Evolutionary conservation across 2,797 vertebrate species (phyloP).

Genomic region (Ceyx erithaca): DNA sequence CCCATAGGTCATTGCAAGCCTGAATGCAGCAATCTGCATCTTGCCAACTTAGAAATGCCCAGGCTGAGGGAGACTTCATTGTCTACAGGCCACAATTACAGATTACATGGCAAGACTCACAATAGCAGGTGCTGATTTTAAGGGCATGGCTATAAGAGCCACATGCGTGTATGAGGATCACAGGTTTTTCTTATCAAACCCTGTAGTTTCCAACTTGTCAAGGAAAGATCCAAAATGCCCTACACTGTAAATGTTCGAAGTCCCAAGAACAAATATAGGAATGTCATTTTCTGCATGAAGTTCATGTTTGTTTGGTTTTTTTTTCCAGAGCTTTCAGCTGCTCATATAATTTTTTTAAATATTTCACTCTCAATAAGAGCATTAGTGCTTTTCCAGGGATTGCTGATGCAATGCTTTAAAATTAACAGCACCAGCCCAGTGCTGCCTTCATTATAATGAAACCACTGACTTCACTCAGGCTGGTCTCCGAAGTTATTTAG

Average conservation of each 20-base stretch:
- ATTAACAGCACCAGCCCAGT: not conserved
- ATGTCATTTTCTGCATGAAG: not conserved
- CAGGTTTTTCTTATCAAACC: not conserved
- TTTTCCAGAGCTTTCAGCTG: not conserved
- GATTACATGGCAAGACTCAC: not conserved
- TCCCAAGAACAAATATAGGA: not conserved
- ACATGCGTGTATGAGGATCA: not conserved
- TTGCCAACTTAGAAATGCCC: not conserved
- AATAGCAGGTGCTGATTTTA: not conserved
- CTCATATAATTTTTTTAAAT: not conserved
- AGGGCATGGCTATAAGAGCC: not conserved
- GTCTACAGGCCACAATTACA: not conserved
- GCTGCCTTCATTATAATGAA: not conserved
- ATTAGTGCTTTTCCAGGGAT: not conserved
- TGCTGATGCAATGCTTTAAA: not conserved
- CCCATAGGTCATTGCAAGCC: not conserved
- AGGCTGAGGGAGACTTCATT: not conserved
- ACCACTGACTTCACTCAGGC: not conserved
- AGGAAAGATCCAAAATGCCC: not conserved
- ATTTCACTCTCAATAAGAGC: not conserved
- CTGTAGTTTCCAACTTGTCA: not conserved
- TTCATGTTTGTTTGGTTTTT: not conserved
- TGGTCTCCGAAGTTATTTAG: not conserved
- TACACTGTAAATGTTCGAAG: not conserved
- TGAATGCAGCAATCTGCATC: not conserved